Evolutionary conservation across 2,113 vertebrate genomes (phyloP).

Genomic region (Cephalopholis sonnerati): DNA sequence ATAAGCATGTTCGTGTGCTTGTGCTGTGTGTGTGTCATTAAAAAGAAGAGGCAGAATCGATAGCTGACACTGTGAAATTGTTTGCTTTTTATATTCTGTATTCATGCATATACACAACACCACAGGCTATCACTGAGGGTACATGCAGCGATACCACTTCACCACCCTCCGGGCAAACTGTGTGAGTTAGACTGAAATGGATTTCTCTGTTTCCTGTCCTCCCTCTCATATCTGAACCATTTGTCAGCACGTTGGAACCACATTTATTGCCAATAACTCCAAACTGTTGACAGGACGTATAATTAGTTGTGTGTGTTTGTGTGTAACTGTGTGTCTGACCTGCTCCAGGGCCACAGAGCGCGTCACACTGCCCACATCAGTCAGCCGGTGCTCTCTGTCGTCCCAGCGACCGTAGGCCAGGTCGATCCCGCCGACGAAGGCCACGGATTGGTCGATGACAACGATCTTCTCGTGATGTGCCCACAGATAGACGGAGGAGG

Average conservation of each 20-base stretch:
- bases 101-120: neutral
- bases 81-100: neutral
- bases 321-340: constrained; percentile 60
- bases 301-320: constrained; percentile 1
- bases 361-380: constrained; percentile 94
- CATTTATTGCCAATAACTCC: constrained; percentile 24
- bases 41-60: neutral
- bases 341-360: constrained; percentile 81
- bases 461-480: constrained; percentile 95
- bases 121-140: neutral
- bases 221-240: constrained; percentile 7
- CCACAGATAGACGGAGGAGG: constrained; percentile 94
- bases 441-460: constrained; percentile 92
- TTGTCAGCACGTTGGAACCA: constrained; percentile 6
- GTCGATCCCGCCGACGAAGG: constrained; percentile 95
- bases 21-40: neutral
- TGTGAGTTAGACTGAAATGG: neutral
- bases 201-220: neutral
- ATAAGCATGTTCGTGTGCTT: neutral
- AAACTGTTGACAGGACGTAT: neutral
- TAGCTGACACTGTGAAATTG: neutral
- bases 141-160: neutral
- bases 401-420: constrained; percentile 96
- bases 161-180: neutral
- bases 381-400: constrained; percentile 92